Conservation (phyloP, 2,797 vertebrate genomes). For the Hyperoplus lanceolatus region DNA sequence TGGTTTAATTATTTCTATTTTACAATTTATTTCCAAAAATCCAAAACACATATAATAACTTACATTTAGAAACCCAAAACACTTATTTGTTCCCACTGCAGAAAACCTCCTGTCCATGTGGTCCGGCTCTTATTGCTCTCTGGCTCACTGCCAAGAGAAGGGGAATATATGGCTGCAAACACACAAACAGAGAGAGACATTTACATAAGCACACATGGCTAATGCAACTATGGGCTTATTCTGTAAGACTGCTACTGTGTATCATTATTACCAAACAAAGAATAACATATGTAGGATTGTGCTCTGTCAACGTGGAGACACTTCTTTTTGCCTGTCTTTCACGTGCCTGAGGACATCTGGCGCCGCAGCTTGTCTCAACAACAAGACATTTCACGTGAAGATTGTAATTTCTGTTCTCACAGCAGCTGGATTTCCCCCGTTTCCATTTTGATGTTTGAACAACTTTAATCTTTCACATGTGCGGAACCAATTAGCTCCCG, state of each 20-base stretch:
- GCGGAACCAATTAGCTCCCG: conserved; percentile 33
- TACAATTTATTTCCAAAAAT: background rate
- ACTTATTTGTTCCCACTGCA: too few species aligned
- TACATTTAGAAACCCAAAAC: background rate
- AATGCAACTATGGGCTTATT: background rate
- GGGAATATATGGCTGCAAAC: conserved; percentile 70
- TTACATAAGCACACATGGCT: background rate
- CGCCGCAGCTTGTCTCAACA: conserved; percentile 44
- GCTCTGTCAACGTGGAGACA: conserved; percentile 7
- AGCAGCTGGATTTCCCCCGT: conserved; percentile 69
- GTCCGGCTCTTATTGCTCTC: conserved; percentile 8
- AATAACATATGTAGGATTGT: conserved; percentile 3
- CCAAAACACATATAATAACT: too few species aligned
- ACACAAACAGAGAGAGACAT: conserved; percentile 25
- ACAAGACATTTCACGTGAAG: conserved; percentile 28
- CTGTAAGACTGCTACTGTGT: conserved; percentile 34
- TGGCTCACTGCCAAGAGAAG: conserved; percentile 57
- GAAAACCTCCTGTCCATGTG: background rate
- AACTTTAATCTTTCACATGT: conserved; percentile 27
- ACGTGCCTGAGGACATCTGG: conserved; percentile 42
- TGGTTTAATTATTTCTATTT: background rate
- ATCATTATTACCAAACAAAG: conserved; percentile 23
- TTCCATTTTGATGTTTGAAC: conserved; percentile 49
- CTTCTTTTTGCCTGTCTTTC: conserved; percentile 15
- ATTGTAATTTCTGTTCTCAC: conserved; percentile 46